Conservation (phyloP, 2,113 vertebrate species). For the Rhadina sibilatrix region DNA sequence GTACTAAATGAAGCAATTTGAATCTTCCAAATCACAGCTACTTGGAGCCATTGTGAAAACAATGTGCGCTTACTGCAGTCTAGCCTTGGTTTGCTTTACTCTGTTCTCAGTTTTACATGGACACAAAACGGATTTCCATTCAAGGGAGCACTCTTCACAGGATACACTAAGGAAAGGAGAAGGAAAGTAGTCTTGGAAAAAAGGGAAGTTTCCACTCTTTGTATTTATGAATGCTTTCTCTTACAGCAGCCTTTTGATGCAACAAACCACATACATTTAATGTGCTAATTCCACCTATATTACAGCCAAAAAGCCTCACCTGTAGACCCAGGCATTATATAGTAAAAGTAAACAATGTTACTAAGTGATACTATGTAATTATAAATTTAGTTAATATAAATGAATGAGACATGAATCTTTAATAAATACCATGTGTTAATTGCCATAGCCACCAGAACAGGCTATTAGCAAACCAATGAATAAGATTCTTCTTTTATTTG, state of each 20-base stretch:
- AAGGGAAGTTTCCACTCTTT: not conserved
- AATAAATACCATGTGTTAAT: not conserved
- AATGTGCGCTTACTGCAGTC: not conserved
- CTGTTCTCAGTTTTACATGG: not conserved
- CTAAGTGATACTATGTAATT: constrained; percentile 41
- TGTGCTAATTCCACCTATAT: constrained; percentile 44
- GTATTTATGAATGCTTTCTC: not conserved
- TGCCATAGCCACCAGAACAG: not conserved
- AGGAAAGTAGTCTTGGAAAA: not conserved
- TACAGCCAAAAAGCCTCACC: constrained; percentile 31
- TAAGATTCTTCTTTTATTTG: not conserved
- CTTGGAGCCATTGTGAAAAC: not conserved
- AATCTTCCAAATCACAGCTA: not conserved
- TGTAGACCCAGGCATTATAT: constrained; percentile 33
- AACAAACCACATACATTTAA: constrained; percentile 47
- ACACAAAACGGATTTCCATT: not conserved
- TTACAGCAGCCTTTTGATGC: not conserved
- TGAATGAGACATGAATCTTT: constrained; percentile 41
- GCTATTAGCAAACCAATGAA: not conserved
- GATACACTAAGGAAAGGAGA: not conserved
- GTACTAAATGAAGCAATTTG: not conserved
- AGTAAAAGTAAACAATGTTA: constrained; percentile 54
- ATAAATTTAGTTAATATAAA: constrained; percentile 58
- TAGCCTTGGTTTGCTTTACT: not conserved
- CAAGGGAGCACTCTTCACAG: not conserved